Conservation (phyloP, 2,797 vertebrate species). For the Intellagama lesueurii region DNA sequence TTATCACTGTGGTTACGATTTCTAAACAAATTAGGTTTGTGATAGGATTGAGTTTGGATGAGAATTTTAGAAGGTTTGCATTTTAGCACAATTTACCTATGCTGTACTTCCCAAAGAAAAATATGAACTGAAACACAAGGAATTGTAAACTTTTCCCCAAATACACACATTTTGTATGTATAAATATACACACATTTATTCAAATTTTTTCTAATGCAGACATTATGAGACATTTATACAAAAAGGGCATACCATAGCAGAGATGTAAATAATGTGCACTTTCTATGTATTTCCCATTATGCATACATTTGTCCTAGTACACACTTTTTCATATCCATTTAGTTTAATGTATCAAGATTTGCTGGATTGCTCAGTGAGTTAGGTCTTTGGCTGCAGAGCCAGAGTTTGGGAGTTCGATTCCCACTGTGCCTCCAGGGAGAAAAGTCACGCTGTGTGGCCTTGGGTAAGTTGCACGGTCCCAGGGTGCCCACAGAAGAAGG, state of each 20-base stretch:
- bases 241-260: no score
- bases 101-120: neutral
- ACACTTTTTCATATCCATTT: neutral
- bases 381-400: no score
- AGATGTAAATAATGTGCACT: no score
- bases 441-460: no score
- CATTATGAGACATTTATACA: neutral
- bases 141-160: neutral
- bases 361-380: no score
- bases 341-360: no score
- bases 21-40: neutral
- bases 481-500: no score
- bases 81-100: neutral
- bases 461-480: no score
- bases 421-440: no score
- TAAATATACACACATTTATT: no score
- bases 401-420: no score
- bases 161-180: neutral
- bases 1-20: neutral
- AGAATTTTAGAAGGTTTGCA: neutral
- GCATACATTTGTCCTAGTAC: neutral
- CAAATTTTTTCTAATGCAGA: neutral
- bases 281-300: neutral
- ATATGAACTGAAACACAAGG: neutral
- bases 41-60: neutral